Base-by-base conservation (phyloP, 2,888 invertebrate species). In the Pachliopta kotzebuea region DNA sequence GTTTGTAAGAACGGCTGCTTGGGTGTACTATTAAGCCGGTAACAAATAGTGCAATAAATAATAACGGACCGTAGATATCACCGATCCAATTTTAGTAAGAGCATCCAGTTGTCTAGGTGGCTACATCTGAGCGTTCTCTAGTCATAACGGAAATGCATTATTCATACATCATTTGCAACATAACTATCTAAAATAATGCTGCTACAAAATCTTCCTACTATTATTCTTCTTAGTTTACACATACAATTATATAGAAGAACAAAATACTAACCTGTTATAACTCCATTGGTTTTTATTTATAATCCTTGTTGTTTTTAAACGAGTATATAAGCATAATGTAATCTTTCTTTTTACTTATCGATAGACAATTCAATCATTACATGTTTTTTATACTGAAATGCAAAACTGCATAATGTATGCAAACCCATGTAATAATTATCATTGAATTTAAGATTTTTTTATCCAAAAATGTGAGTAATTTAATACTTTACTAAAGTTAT, bases 111-210 rank as follows among this genome's bases (percentile, higher is more conserved):
- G 64, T 59, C 62, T 56, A 58, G 59, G 64, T 56, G 55, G 55
- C 23, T 62, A 50, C 54, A 50, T 61, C 58, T 52, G 50, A 42
- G 53, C 37, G 52, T 56, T 37, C 54, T 59, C 26, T 18, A 50
- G 62, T 56, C 55, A 80, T 76, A 75, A 76, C 73, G 76, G 77
- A 74, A 77, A 76, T 85, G 77, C 78, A 85, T 85, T 84, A 84
- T 85, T 84, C 84, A 85, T 85, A 68, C 72, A 73, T 75, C 76
- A 78, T 79, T 72, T 70, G 67, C 56, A 63, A 67, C 66, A 71
- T 68, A 71, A 68, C 67, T 64, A 63, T 56, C 68, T 64, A 69
- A 68, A 71, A 69, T 69, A 71, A 68, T 67, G 62, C 69, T 63
- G 63, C 67, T 66, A 66, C 61, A 50, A 29, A 23, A 54, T 26